phyloP scores from a whole-genome alignment of 2,888 invertebrate species.

The Macrophya alboannulata region DNA sequence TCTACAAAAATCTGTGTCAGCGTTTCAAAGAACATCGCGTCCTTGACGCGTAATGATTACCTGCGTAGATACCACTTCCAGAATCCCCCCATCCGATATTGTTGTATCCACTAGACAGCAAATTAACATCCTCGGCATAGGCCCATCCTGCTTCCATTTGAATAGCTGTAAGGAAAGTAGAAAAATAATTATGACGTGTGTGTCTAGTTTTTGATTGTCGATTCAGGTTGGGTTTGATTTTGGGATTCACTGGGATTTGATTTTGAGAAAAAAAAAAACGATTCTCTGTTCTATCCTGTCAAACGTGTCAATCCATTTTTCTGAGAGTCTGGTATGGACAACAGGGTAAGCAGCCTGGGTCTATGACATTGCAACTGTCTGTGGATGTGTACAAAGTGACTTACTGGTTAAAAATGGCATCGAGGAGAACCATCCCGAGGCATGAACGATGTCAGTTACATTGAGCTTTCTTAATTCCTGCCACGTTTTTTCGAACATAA shows the following conservation, averaged over 20 bases:
- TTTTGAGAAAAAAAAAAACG: no score
- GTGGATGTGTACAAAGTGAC: not conserved
- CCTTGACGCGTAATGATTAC: constrained; percentile 59
- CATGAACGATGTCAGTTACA: constrained; percentile 80
- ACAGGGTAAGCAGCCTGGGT: no score
- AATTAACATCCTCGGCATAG: constrained; percentile 79
- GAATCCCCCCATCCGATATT: constrained; percentile 73
- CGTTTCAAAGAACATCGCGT: not conserved
- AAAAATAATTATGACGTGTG: not conserved
- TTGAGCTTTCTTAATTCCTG: constrained; percentile 75
- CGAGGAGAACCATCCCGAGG: constrained; percentile 83
- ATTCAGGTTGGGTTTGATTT: no score
- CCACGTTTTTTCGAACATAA: constrained; percentile 81
- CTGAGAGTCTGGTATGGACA: not conserved
- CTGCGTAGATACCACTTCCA: constrained; percentile 82
- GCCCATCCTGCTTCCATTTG: constrained; percentile 81
- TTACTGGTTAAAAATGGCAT: constrained; percentile 81
- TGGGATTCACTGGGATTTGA: no score
- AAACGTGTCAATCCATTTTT: not conserved
- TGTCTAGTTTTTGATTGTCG: not conserved
- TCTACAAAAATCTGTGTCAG: not conserved
- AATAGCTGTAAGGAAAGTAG: constrained; percentile 70
- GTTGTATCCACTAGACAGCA: constrained; percentile 81
- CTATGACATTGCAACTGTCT: no score
- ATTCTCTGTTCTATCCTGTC: not conserved